Evolutionary conservation across 2,113 vertebrate genomes (phyloP).

Genomic region (Hystrix brachyura): DNA sequence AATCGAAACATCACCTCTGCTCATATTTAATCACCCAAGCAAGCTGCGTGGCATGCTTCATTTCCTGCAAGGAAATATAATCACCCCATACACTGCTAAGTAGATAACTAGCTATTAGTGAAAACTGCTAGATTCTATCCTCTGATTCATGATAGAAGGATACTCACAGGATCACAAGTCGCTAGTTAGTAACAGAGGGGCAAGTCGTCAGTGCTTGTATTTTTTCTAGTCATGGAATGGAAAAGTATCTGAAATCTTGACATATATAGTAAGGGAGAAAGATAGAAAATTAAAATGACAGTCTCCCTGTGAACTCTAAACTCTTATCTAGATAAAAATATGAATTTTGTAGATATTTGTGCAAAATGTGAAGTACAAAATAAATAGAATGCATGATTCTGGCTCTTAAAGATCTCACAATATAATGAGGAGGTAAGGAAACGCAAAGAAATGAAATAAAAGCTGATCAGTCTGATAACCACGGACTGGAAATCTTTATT

Average conservation of each 20-base stretch:
- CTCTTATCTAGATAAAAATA: not conserved
- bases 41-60: not conserved
- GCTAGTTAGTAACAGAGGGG: not conserved
- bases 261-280: not conserved
- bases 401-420: constrained; percentile 10
- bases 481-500: constrained; percentile 65
- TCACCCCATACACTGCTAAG: not conserved
- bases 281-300: not conserved
- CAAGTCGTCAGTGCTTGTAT: not conserved
- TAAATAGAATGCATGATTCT: constrained; percentile 20
- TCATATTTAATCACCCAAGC: not conserved
- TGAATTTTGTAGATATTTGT: not conserved
- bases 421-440: not conserved
- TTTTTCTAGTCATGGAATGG: not conserved
- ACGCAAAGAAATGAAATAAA: constrained; percentile 28
- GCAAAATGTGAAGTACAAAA: constrained; percentile 21
- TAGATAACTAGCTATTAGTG: not conserved
- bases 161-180: not conserved
- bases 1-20: not conserved
- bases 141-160: not conserved
- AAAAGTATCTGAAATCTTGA: not conserved
- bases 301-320: not conserved
- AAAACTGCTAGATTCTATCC: not conserved
- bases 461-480: constrained; percentile 35
- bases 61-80: not conserved